Conservation (phyloP, 1,140 invertebrate species). For the Hestina assimilis region DNA sequence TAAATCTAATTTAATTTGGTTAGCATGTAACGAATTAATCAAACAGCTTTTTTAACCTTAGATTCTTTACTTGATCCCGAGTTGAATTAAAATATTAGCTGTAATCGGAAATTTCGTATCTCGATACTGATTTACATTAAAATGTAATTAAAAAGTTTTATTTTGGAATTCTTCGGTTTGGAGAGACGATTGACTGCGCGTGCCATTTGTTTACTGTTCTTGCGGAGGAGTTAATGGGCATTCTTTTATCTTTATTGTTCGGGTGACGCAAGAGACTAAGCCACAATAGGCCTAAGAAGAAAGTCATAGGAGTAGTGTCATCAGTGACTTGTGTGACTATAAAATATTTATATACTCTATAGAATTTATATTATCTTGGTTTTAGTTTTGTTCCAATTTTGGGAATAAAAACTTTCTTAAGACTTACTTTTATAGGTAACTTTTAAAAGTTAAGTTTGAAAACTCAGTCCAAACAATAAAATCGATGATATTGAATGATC, state of each 20-base stretch:
- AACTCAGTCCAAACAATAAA: too few relatives aligned
- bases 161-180: background rate
- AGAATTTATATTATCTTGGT: too few relatives aligned
- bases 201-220: slow-evolving; percentile 30
- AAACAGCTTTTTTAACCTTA: slow-evolving; percentile 55
- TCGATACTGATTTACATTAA: slow-evolving; percentile 55
- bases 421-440: too few relatives aligned
- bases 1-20: slow-evolving; percentile 62
- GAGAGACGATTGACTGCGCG: slow-evolving; percentile 19
- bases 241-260: slow-evolving; percentile 54
- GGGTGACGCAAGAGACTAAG: slow-evolving; percentile 36
- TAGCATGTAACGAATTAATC: slow-evolving; percentile 64
- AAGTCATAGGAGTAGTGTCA: background rate
- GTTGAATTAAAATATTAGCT: slow-evolving; percentile 33
- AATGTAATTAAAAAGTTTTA: slow-evolving; percentile 51
- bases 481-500: too few relatives aligned
- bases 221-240: slow-evolving; percentile 42
- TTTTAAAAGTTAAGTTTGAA: too few relatives aligned
- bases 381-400: too few relatives aligned
- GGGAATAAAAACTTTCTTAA: too few relatives aligned
- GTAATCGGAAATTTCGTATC: slow-evolving; percentile 19
- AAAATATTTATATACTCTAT: too few relatives aligned
- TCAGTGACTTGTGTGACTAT: background rate
- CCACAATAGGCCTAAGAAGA: background rate
- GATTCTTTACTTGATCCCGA: slow-evolving; percentile 48